These are phyloP conservation scores for Caenorhabditis briggsae DNA, from an alignment of 1,140 invertebrate species.

Conservation along the genomic window DNA sequence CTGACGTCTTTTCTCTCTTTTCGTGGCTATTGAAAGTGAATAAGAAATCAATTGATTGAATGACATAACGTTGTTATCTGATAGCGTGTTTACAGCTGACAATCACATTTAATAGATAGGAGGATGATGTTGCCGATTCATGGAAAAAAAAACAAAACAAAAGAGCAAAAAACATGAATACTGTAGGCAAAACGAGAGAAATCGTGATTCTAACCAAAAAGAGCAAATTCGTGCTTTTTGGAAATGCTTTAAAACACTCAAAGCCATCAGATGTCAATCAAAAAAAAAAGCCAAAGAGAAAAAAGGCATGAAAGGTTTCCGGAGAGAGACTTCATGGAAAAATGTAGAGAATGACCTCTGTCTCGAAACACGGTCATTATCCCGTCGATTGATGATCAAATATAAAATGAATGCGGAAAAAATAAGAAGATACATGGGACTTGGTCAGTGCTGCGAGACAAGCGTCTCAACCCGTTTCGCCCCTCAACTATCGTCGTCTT, in stretches of 20 bases:
- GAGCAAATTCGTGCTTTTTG: no score
- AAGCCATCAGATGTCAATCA: no score
- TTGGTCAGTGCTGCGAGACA: conserved; percentile 14
- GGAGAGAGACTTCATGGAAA: no score
- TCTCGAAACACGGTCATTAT: not conserved
- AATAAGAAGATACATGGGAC: conserved; percentile 28
- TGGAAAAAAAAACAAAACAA: not conserved
- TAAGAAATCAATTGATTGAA: conserved; percentile 1
- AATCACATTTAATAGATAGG: not conserved
- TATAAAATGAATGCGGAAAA: conserved; percentile 45
- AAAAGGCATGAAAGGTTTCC: no score
- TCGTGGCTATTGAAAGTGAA: no score
- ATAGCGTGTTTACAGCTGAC: conserved; percentile 1
- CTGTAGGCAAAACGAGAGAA: not conserved
- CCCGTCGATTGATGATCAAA: conserved; percentile 26
- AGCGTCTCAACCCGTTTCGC: not conserved
- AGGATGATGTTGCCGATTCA: not conserved
- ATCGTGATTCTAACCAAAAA: not conserved
- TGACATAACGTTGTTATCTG: not conserved
- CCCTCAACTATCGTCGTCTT: not conserved
- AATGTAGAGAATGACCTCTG: not conserved
- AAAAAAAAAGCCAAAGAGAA: no score
- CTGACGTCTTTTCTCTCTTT: no score
- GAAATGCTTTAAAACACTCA: no score
- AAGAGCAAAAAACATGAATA: not conserved